Evolutionary conservation across 2,797 vertebrate species (phyloP).

Genomic region (Tauraco hartlaubi): DNA sequence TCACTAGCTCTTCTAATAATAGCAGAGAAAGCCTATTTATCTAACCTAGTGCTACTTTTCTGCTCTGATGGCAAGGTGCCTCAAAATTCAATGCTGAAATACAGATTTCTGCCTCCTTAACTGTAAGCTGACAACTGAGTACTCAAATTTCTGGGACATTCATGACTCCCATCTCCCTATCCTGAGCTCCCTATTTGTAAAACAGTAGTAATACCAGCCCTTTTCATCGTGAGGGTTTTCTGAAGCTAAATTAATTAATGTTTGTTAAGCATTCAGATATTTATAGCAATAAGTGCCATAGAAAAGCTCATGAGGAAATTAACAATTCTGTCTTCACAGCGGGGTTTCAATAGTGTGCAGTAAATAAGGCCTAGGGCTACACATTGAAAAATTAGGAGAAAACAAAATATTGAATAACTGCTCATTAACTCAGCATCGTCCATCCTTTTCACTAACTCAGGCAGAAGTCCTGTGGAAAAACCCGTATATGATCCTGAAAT

Average conservation of each 20-base stretch:
- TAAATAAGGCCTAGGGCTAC: constrained; percentile 75
- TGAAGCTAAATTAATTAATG: constrained; percentile 73
- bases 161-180: not conserved
- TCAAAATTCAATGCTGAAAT: not conserved
- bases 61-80: not conserved
- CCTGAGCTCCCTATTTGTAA: not conserved
- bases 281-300: constrained; percentile 71
- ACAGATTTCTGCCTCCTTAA: not conserved
- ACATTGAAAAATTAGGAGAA: constrained; percentile 75
- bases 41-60: not conserved
- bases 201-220: constrained; percentile 22
- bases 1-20: not conserved
- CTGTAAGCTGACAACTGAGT: not conserved
- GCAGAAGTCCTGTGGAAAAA: constrained; percentile 35
- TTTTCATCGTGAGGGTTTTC: not conserved
- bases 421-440: constrained; percentile 68
- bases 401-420: constrained; percentile 76
- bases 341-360: constrained; percentile 69
- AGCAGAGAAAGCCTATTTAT: not conserved
- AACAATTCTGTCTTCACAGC: constrained; percentile 76
- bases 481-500: not conserved
- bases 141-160: not conserved
- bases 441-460: constrained; percentile 44
- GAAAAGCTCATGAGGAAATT: constrained; percentile 75
- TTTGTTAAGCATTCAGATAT: constrained; percentile 71